These are phyloP conservation scores for Lasiommata megera DNA, from an alignment of 2,888 invertebrate genomes.

Conservation along the genomic window DNA sequence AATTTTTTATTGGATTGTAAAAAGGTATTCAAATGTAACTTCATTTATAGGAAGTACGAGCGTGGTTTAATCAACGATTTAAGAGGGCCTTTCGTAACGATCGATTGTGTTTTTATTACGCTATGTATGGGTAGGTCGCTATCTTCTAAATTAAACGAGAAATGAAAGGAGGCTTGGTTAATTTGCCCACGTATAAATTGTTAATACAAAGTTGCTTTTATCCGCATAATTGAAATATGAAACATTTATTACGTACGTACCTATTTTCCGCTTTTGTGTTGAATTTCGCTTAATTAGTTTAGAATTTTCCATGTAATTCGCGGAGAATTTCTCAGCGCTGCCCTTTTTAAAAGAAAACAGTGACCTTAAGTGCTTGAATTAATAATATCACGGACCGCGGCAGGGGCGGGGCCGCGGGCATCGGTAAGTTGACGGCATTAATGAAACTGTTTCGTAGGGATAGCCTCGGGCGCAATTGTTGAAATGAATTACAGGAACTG, in stretches of 20 bases:
- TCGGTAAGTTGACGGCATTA: conserved; percentile 47
- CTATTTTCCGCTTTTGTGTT: conserved; percentile 13
- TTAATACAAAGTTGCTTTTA: conserved; percentile 13
- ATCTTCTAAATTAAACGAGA: conserved; percentile 11
- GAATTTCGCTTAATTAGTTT: conserved; percentile 13
- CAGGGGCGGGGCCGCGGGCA: conserved; percentile 41
- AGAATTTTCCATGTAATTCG: conserved; percentile 17
- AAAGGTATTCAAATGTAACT: conserved; percentile 42
- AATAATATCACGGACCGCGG: conserved; percentile 53
- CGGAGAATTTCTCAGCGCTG: conserved; percentile 15
- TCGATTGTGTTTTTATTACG: conserved; percentile 25
- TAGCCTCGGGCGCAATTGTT: conserved; percentile 41
- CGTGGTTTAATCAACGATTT: conserved; percentile 33
- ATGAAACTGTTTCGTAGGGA: conserved; percentile 49
- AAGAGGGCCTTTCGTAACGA: conserved; percentile 21
- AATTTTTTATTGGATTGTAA: conserved; percentile 67
- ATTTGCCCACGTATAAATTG: conserved; percentile 14
- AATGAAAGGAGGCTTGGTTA: conserved; percentile 8
- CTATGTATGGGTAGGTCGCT: conserved; percentile 4
- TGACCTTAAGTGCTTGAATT: conserved; percentile 63
- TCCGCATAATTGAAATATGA: conserved; percentile 17
- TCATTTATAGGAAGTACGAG: conserved; percentile 31
- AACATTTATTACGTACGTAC: conserved; percentile 9
- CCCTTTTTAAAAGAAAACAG: conserved; percentile 40
- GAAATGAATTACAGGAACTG: conserved; percentile 39